Evolutionary conservation across 92 coral and sea anemone species (phyloP), one percentile per base, ranked within the genome.

Genomic region (Phenganax marumi): DNA sequence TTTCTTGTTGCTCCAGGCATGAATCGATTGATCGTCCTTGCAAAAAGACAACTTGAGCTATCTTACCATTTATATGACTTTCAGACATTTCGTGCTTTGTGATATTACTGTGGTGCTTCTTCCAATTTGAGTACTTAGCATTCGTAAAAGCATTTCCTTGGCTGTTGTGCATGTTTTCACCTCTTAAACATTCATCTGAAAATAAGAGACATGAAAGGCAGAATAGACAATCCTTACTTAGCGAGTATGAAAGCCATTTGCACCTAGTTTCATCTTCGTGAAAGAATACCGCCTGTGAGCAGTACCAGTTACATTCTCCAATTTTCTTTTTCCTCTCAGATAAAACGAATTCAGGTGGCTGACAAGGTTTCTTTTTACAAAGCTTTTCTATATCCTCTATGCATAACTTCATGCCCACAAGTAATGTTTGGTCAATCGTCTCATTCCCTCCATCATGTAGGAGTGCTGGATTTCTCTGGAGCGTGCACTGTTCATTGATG

Each of bases 101-200:
- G 33, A 65, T 23, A 23, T 23, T 23, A 23, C 23, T 12, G 73
- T 52, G n/a, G 6, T 60, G 63, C 47, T 76, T 60, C 26, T 70
- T 85, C 18, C 77, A 82, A 83, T 65, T 56, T 8, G 63, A 56
- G 73, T 70, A 81, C 70, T 56, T 79, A 81, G 73, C 19, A 73
- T 81, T 68, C 64, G 83, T 23, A 82, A 86, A 68, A 71, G 89
- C 62, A 74, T 82, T 21, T 48, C 76, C 24, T 62, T 86, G 53
- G 52, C 57, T 26, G 39, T 56, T 16, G 60, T 72, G 25, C 76
- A 70, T 14, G 68, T 82, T 52, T 54, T 75, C 70, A 79, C 88
- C 9, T 56, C 63, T 56, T 19, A 56, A 19, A 56, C 63, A 14
- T 56, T 56, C 63, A 56, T 56, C 63, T 19, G 63, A 56, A 56